Base-by-base conservation (phyloP, 2,888 invertebrate genomes). In the Tetheella fluctuosa region DNA sequence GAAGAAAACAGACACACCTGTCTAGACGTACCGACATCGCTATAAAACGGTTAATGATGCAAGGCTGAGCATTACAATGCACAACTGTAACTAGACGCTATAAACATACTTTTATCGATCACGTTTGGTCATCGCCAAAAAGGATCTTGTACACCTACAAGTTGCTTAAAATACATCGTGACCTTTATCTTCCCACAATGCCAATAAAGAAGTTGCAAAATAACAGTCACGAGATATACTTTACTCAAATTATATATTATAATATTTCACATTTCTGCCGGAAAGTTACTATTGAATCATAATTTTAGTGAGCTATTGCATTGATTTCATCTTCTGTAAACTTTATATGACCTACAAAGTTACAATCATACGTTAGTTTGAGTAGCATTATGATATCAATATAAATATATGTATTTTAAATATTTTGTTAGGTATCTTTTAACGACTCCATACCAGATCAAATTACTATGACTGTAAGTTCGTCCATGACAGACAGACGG, bases 1-100 rank as follows among this genome's bases (percentile, higher is more conserved):
- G 69, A 70, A 70, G 68, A 76, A 75, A 77, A 74, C 70, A 69
- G 73, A 67, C 69, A 73, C 73, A 76, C 75, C 74, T 73, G 77
- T 78, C 80, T 77, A 72, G 80, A 67, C 72, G 70, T 52, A 59
- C 59, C 62, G 63, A 63, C 69, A 67, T 64, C 63, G 63, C 64
- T 65, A 73, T 71, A 67, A 76, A 76, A 70, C 65, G 69, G 72
- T 68, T 75, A 71, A 71, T 74, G 71, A 74, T 67, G 76, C 75
- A 75, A 76, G 71, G 68, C 70, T 71, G 64, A 64, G 59, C 67
- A 71, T 69, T 71, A 73, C 73, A 78, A 73, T 76, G 76, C 76
- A 77, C 67, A 66, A 67, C 69, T 68, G 64, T 65, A 59, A 68
- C 64, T 61, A 63, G 60, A 60, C 64, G 61, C 66, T 70, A 67